Base-by-base conservation (phyloP, 2,797 vertebrate species). In the Phoxinus dragarum region DNA sequence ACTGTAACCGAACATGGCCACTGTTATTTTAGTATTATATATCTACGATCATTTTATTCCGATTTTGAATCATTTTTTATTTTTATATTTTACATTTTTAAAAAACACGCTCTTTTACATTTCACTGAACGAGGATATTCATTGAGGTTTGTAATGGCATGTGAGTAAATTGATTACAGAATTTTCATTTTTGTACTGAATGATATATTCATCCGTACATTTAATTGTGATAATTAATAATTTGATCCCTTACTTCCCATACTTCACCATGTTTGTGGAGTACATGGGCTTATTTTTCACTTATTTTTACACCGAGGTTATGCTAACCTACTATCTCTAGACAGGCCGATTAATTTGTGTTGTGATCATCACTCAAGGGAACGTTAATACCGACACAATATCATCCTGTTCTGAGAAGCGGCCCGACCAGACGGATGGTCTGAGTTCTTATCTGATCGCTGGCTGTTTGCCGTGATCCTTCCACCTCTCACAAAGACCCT, bases 401-500 rank as follows among this genome's bases (percentile, higher is more conserved):
- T 82, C 69, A 64, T 61, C 71, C 54, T 17, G 42, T 64, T 31
- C 5, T 64, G 38, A 74, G 74, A 74, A 64, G 69, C 27, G 36
- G 27, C 54, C 11, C 8, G 2, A 34, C 69, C 34, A 76, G 52
- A 76, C 52, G n/a, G 49, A 61, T 7, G 40, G 10, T 84, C 5
- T 90, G 91, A 75, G 9, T 68, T 21, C 19, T 82, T 75, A 77
- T 92, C 92, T 93, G 87, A 52, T 72, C 27, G 72, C 31, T 89
- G 88, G 91, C 92, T 92, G 91, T 93, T 93, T 83, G 61, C 77
- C 31, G 67, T 31, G 40, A 81, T 74, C 47, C 59, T 6, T 34
- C 27, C 34, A 54, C 42, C 47, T 66, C 76, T 81, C 38, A 2
- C 47, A 76, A 66, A 86, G 71, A 77, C 38, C 54, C 78, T 73